Evolutionary conservation across 2,888 invertebrate species (phyloP).

Genomic region (Rotaria macrura): DNA sequence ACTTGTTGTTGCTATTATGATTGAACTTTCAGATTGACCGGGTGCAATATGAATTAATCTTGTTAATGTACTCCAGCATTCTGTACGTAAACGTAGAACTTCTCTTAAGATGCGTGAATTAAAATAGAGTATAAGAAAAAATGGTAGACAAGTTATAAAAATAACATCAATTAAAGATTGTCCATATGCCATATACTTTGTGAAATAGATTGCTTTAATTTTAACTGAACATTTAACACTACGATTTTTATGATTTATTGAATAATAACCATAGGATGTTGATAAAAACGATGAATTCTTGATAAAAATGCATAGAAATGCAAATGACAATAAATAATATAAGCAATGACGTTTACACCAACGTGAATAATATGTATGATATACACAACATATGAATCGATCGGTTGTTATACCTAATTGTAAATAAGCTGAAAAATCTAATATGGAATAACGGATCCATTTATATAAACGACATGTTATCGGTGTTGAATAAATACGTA

Average conservation of each 20-base stretch:
- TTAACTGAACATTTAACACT: neutral
- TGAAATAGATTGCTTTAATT: neutral
- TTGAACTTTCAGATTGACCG: neutral
- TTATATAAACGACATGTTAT: neutral
- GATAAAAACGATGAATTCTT: neutral
- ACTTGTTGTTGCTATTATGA: neutral
- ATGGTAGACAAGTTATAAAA: neutral
- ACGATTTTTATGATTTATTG: neutral
- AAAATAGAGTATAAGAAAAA: constrained; percentile 10
- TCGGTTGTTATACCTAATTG: constrained; percentile 1
- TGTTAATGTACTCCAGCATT: neutral
- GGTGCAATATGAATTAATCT: neutral
- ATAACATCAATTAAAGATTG: neutral
- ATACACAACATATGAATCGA: constrained; percentile 11
- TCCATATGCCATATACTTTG: constrained; percentile 9
- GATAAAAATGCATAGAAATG: neutral
- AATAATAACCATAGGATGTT: neutral
- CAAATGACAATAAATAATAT: neutral
- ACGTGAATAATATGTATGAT: neutral
- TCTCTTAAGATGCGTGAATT: constrained; percentile 1
- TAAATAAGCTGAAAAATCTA: neutral
- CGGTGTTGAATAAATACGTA: neutral
- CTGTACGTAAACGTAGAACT: neutral
- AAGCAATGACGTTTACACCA: neutral
- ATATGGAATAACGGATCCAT: neutral